Percentiles rank a stretch among this genome's conserved stretches.
Conservation (phyloP, 2,888 invertebrate species). For the Ctena decussata region DNA sequence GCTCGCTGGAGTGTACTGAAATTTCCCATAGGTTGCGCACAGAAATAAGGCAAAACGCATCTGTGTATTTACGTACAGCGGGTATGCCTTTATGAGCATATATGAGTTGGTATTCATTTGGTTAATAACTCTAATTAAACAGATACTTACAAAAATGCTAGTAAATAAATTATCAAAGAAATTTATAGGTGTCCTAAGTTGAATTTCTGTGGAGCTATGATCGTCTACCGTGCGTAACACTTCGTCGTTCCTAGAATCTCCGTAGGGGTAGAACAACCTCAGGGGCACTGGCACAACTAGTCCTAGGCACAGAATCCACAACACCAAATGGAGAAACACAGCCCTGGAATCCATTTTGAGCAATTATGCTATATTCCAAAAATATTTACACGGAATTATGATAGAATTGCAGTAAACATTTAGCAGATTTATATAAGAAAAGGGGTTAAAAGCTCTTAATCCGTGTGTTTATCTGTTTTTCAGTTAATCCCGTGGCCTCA, state of each 20-base stretch:
- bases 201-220: constrained; percentile 90
- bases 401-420: not conserved
- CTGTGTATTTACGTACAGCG: too few relatives aligned
- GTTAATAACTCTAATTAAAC: too few relatives aligned
- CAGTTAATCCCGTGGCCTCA: constrained; percentile 15
- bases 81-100: too few relatives aligned
- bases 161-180: constrained; percentile 93
- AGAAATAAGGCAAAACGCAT: too few relatives aligned
- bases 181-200: constrained; percentile 91
- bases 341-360: not conserved
- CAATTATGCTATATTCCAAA: constrained; percentile 10
- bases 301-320: not conserved
- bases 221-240: constrained; percentile 89
- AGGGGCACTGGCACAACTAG: constrained; percentile 53
- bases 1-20: too few relatives aligned
- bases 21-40: too few relatives aligned
- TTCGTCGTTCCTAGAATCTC: constrained; percentile 88
- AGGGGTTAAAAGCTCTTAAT: not conserved
- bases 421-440: not conserved
- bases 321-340: not conserved
- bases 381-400: constrained; percentile 1
- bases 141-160: constrained; percentile 93
- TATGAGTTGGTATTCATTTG: too few relatives aligned
- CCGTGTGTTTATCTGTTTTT: constrained; percentile 5
- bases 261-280: constrained; percentile 88